Evolutionary conservation across 2,797 vertebrate genomes (phyloP).

Genomic region (Onychomys leucogaster): DNA sequence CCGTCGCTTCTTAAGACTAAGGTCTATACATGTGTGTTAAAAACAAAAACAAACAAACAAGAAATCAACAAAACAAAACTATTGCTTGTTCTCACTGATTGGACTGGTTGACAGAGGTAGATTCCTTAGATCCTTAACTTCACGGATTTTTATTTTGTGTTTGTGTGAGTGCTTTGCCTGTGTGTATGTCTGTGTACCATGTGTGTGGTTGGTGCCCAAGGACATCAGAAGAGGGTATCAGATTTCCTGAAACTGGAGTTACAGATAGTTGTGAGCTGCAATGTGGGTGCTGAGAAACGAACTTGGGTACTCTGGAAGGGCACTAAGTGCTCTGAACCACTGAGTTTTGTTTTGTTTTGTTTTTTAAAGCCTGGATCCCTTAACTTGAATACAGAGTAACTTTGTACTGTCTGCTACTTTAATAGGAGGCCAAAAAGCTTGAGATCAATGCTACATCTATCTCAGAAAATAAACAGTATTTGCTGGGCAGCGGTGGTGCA

Average conservation of each 20-base stretch:
- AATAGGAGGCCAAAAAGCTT: neutral
- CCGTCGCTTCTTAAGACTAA: neutral
- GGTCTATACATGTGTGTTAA: neutral
- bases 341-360: too few species aligned
- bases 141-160: neutral
- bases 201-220: too few species aligned
- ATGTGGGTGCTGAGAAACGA: neutral
- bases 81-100: neutral
- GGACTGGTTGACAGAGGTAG: neutral
- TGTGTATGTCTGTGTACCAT: neutral
- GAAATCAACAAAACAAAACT: neutral
- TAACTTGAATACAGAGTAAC: neutral
- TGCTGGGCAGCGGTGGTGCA: too few species aligned
- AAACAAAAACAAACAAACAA: neutral
- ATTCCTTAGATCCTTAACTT: neutral
- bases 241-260: neutral
- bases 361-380: neutral
- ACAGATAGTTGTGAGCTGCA: neutral
- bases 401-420: constrained; percentile 15
- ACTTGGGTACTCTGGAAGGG: neutral
- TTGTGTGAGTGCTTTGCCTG: neutral
- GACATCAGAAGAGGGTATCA: neutral
- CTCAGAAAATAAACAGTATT: neutral
- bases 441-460: neutral
- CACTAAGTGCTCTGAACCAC: neutral